Evolutionary conservation across 2,797 vertebrate genomes (phyloP), one percentile per base, ranked within the genome.

Genomic region (Phrynocephalus vlangalii): DNA sequence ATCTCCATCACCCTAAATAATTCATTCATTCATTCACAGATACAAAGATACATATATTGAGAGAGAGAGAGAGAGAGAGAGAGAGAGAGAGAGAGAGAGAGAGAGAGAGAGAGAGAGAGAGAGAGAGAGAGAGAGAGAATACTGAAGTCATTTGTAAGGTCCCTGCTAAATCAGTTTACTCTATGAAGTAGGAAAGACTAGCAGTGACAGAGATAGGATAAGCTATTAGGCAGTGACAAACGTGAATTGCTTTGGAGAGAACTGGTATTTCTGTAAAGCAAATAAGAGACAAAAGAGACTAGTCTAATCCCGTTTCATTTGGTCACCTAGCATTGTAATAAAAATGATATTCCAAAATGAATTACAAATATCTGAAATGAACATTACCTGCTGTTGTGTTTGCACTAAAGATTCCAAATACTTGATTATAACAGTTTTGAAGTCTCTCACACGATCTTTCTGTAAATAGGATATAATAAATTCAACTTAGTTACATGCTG

Each of bases 371-470:
- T 75, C 90, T 78, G 70, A 90, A 88, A 66, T 85, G 79, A 66
- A 89, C 83, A 95, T 94, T 97, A 99, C 99, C 98, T 99, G 99
- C 93, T 99, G 98, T 86, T 99, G 99, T 94, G 98, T 98, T 95
- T 98, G 98, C 94, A 99, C 98, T 96, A 99, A 97, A 0, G 98
- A 98, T 95, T 99, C 99, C 97, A 99, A 97, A 95, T 99, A 99
- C 96, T 98, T 98, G 91, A 99, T 97, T 93, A 99, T 98, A 96
- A 98, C 98, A 79, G 96, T 95, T 97, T 98, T 99, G 96, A 99
- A 99, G 95, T 99, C 99, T 96, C 97, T 99, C 96, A 99, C 98
- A 95, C 99, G 94, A 88, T 99, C 98, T 96, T 97, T 99, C 99
- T 99, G 97, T 77, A 91, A 94, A 94, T 86, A 86, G 91, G 87